Evolutionary conservation across 1,140 invertebrate species (phyloP).

Genomic region (Rhynchophorus ferrugineus): DNA sequence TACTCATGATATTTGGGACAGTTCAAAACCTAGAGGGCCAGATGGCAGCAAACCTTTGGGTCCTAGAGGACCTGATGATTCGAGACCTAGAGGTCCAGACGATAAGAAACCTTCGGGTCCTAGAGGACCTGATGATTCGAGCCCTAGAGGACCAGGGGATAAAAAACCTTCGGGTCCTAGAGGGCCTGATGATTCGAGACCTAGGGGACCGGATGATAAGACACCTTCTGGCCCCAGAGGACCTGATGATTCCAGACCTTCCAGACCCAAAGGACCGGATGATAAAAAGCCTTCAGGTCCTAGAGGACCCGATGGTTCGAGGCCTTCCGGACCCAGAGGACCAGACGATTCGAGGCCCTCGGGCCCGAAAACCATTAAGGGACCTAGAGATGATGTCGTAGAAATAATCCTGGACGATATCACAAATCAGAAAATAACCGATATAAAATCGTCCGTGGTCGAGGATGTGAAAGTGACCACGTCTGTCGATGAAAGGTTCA

Average conservation of each 20-base stretch:
- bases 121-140: conserved; percentile 4
- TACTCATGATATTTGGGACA: conserved; percentile 24
- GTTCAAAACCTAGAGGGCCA: conserved; percentile 17
- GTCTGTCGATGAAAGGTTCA: conserved; percentile 22
- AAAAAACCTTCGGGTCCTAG: conserved; percentile 6
- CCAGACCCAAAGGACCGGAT: conserved; percentile 1
- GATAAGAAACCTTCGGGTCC: conserved; percentile 14
- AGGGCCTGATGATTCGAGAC: conserved; percentile 3
- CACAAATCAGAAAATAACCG: conserved; percentile 6
- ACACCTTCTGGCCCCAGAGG: conserved; percentile 14
- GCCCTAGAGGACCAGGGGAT: background rate
- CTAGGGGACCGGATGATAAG: background rate
- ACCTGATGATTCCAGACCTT: conserved; percentile 1
- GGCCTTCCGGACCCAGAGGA: conserved; percentile 1
- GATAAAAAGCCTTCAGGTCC: conserved; percentile 6
- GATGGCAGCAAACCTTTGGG: conserved; percentile 3
- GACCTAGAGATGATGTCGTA: background rate
- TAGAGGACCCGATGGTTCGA: background rate
- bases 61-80: conserved; percentile 1
- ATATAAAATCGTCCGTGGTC: conserved; percentile 10
- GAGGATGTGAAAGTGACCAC: conserved; percentile 10
- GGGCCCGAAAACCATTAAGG: background rate
- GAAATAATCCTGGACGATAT: conserved; percentile 1
- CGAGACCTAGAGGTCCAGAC: conserved; percentile 2
- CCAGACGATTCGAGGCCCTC: background rate